Evolutionary conservation across 2,113 vertebrate genomes (phyloP), one percentile per base, ranked within the genome.

Genomic region (Taurulus bubalis): DNA sequence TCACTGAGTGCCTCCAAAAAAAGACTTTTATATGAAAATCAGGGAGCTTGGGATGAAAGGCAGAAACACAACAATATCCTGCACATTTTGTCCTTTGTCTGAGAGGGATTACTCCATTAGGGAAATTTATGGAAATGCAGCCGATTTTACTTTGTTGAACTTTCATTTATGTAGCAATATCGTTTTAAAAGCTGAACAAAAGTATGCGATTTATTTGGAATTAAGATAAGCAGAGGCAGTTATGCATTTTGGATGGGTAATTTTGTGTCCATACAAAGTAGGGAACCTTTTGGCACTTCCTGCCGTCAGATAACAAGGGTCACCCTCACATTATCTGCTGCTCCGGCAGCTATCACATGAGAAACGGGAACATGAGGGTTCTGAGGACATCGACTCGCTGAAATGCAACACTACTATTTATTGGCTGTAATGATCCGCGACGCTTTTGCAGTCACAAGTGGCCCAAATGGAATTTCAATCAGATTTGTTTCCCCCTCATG

Each of bases 1-100:
- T 87, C 85, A 90, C 88, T 72, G 88, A 94, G 94, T 92, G 90
- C 86, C 78, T 91, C 58, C 34, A 67, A 87, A 91, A 90, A 93
- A 91, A 94, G 83, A 95, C 94, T 95, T 95, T 95, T 93, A 94
- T 94, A 92, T 95, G 92, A 95, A 95, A 95, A 95, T 94, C 88
- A 94, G 93, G 65, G 88, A 88, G 86, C 79, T 76, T 72, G 69
- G 90, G 94, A 95, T 95, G 93, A 95, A 95, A 95, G 93, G 88
- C 81, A 86, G 81, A 82, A 83, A 90, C 59, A 58, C 86, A 93
- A 92, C 91, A 93, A 89, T 92, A 93, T 91, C 85, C 87, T 83
- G 90, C 90, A 90, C 91, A 93, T 90, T 87, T 62, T 81, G 71
- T 91, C 89, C 89, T 92, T 92, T 93, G 92, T 92, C 80, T 87